phyloP scores from a whole-genome alignment of 2,888 invertebrate genomes.

The Ephialtes manifestator region DNA sequence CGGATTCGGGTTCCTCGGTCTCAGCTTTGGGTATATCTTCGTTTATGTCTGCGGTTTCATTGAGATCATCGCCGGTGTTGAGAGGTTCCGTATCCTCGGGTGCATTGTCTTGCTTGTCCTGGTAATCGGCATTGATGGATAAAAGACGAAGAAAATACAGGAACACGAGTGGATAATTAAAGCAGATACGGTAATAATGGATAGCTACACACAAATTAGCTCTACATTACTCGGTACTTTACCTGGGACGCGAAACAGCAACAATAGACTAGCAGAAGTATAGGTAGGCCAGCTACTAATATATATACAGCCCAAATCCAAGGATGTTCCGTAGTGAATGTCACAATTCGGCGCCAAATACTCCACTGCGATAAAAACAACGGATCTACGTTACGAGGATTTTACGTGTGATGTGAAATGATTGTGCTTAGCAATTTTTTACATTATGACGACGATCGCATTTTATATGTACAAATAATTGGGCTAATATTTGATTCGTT shows the following conservation, averaged over 20 bases:
- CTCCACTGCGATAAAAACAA: conserved; percentile 89
- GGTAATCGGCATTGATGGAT: conserved; percentile 33
- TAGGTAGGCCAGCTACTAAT: conserved; percentile 91
- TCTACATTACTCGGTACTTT: conserved; percentile 75
- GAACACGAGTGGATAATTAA: not conserved
- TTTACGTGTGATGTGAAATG: conserved; percentile 6
- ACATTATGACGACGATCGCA: not conserved
- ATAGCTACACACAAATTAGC: not conserved
- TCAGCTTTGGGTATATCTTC: conserved; percentile 86
- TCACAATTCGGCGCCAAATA: conserved; percentile 91
- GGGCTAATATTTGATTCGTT: not conserved
- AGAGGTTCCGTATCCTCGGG: conserved; percentile 77
- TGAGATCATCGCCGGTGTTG: conserved; percentile 65
- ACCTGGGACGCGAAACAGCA: conserved; percentile 91
- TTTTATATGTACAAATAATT: not conserved
- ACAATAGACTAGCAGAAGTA: conserved; percentile 93
- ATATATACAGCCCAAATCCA: conserved; percentile 96
- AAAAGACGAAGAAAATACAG: not conserved
- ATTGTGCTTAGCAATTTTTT: conserved; percentile 13
- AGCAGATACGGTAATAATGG: not conserved
- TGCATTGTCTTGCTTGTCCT: conserved; percentile 78
- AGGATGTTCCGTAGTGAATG: conserved; percentile 94
- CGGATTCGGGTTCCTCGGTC: conserved; percentile 82
- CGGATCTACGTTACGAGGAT: conserved; percentile 40
- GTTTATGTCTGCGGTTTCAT: conserved; percentile 72